Evolutionary conservation across 1,140 invertebrate genomes (phyloP), one percentile per base, ranked within the genome.

Genomic region (Musca domestica): DNA sequence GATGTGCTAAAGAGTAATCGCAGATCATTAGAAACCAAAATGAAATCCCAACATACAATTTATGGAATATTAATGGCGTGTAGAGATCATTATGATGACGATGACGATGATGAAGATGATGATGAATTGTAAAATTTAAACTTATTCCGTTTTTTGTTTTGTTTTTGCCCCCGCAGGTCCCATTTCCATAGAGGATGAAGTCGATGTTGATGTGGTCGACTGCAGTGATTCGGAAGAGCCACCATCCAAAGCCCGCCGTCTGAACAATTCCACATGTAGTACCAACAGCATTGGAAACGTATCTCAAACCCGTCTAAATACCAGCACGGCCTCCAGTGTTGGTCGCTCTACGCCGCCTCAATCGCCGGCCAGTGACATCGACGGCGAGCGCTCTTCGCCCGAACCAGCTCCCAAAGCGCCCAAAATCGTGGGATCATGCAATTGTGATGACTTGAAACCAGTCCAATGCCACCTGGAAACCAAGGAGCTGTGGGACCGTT

Each of bases 401-500:
- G 80, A 82, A 74, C 80, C 80, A 7, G 76, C 77, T 49, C 76
- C 80, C 67, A 80, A 80, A 72, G 63, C 77, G 67, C 80, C 80
- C 6, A 79, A 80, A 74, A 80, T 82, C 47, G 78, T 79, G 3
- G 91, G 91, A 72, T 85, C 89, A 67, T 92, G 90, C 82, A 92
- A 91, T 76, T 87, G 89, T 86, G 86, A 98, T 85, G 96, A 92
- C 74, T 86, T 95, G 70, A 85, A 89, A 70, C 88, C 90, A 71
- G 91, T 95, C 70, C 90, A 92, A 71, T 95, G 93, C 79, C 92
- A 95, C 73, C 84, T 98, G 67, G 96, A 98, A 83, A 95, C 94
- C 49, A 96, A 96, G 84, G 94, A 96, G 68, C 84, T 95, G 19
- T 95, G 93, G 93, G 91, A 95, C 83, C 94, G 95, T 83, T 98